Percentiles rank a stretch among this genome's conserved stretches.
phyloP scores from a whole-genome alignment of 23 tunicate species.

The Halocynthia aurantium region DNA sequence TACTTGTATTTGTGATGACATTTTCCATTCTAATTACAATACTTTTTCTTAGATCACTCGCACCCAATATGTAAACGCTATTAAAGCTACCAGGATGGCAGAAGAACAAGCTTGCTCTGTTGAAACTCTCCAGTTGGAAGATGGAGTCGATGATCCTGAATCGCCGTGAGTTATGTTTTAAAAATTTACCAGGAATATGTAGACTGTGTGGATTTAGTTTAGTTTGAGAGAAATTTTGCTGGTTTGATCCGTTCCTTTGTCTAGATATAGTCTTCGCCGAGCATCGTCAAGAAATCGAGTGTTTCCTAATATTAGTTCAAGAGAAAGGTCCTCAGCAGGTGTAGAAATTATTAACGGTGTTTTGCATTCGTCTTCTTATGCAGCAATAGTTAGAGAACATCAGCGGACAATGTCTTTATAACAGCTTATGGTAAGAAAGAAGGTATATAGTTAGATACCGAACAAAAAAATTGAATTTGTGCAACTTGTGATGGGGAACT shows the following conservation, averaged over 20 bases:
- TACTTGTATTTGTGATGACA: background rate
- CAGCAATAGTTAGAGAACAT: too few relatives aligned
- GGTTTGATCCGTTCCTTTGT: background rate
- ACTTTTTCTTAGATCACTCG: constrained; percentile 39
- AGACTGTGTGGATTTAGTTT: background rate
- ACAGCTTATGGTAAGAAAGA: too few relatives aligned
- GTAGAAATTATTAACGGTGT: too few relatives aligned
- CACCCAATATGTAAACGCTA: constrained; percentile 59
- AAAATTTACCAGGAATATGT: background rate
- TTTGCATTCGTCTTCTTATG: too few relatives aligned
- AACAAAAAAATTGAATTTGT: too few relatives aligned
- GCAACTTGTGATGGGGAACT: too few relatives aligned
- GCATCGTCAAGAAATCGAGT: background rate
- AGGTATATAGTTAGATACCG: too few relatives aligned
- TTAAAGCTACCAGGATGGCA: constrained; percentile 78
- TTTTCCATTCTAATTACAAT: background rate
- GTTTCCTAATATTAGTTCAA: too few relatives aligned
- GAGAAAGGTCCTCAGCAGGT: too few relatives aligned
- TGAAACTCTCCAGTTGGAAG: background rate
- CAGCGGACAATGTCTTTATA: too few relatives aligned
- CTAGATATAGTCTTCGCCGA: background rate
- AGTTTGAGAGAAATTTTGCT: background rate
- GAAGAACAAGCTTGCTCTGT: constrained; percentile 22
- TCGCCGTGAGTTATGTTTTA: background rate
- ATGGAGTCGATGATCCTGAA: background rate